These are phyloP conservation scores for Apotomis betuletana DNA, from an alignment of 2,888 invertebrate genomes.

Conservation along the genomic window DNA sequence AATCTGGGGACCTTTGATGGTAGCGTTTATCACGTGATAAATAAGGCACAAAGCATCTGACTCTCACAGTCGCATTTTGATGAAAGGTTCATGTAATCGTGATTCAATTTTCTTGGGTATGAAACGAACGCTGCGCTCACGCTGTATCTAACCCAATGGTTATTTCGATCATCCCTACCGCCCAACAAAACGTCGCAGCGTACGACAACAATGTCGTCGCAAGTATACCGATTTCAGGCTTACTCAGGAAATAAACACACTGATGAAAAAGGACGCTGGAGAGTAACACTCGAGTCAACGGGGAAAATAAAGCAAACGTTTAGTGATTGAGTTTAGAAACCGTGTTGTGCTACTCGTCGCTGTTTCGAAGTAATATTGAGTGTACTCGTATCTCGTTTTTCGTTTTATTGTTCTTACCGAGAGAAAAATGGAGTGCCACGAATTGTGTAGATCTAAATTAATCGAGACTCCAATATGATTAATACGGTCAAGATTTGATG, in stretches of 20 bases:
- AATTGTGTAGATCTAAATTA: too few species aligned
- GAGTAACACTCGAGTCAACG: background rate
- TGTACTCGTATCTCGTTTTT: background rate
- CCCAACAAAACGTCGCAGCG: conserved; percentile 66
- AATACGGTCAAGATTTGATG: too few species aligned
- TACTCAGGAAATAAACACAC: conserved; percentile 28
- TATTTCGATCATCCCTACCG: conserved; percentile 70
- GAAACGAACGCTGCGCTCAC: background rate
- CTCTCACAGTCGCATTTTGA: too few species aligned
- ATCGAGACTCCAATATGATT: too few species aligned
- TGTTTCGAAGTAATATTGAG: background rate
- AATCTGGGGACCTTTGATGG: too few species aligned
- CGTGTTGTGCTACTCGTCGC: conserved; percentile 7
- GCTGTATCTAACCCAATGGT: conserved; percentile 49
- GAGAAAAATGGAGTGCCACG: too few species aligned
- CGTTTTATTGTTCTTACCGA: too few species aligned
- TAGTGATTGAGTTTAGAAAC: conserved; percentile 18
- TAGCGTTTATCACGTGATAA: too few species aligned
- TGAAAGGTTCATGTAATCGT: too few species aligned
- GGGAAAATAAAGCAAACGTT: conserved; percentile 13
- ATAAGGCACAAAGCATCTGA: too few species aligned
- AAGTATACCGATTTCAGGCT: conserved; percentile 35
- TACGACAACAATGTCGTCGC: conserved; percentile 65
- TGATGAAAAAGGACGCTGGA: background rate
- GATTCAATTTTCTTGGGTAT: background rate